phyloP scores from a whole-genome alignment of 2,797 vertebrate genomes.

The Acanthis flammea region DNA sequence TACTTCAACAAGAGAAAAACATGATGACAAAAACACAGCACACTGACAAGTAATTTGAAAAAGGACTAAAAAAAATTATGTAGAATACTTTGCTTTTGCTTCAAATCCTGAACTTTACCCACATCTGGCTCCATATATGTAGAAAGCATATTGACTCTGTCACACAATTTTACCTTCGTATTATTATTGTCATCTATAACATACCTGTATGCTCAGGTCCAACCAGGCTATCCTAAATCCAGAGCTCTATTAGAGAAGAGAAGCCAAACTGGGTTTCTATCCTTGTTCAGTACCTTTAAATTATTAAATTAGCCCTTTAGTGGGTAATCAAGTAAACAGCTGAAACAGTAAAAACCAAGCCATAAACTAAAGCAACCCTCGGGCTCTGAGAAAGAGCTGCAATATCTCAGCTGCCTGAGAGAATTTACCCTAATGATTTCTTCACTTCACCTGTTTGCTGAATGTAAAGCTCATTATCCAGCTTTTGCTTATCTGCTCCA shows the following conservation, averaged over 20 bases:
- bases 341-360: background rate
- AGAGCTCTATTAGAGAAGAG: background rate
- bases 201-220: background rate
- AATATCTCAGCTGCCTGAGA: background rate
- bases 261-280: background rate
- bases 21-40: background rate
- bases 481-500: background rate
- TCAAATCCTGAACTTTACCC: background rate
- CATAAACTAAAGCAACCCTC: background rate
- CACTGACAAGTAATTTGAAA: background rate
- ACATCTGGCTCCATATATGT: background rate
- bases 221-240: background rate
- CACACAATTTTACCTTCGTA: background rate
- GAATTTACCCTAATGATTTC: background rate
- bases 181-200: background rate
- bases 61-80: background rate
- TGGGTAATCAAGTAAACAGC: background rate
- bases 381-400: background rate
- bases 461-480: background rate
- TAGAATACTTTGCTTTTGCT: background rate
- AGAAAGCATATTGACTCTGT: background rate
- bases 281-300: background rate
- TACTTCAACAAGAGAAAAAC: background rate
- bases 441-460: background rate
- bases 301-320: constrained; percentile 29